Base-by-base conservation (phyloP, 2,113 vertebrate genomes). In the Tichodroma muraria region DNA sequence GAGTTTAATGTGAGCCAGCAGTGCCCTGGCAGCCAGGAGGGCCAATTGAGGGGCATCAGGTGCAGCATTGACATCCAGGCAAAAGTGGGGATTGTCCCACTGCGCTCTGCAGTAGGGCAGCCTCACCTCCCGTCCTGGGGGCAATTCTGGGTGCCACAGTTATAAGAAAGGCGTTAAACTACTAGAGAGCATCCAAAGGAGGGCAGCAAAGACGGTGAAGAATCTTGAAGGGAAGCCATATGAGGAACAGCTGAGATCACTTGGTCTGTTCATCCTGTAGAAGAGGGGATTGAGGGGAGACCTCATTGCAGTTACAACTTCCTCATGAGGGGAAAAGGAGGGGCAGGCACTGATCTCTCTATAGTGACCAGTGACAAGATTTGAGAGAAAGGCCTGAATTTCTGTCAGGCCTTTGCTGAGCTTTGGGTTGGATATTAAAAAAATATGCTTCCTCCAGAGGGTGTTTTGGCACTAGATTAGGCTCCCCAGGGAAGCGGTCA, bases 71-170 rank as follows among this genome's bases (percentile, higher is more conserved):
- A 22, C 53, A 60, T 5, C 17, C 2, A 4, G 53, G 37, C 27
- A 52, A 33, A 14, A 12, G 37, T 68, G 31, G 28, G 33, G 11
- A 37, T 44, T 60, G 14, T 44, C 14, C 38, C 0, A 1, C 27
- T 45, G 63, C 66, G 45, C 38, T 60, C 37, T 33, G 38, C 4
- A 3, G 3, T 59, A 45, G 33, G 8, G 5, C 5, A 3, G 54
- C 27, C 63, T 37, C 45, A 23, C 4, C 22, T 44, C 0, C 0
- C 2, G 8, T 33, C 0, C 17, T 37, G 18, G 6, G 72, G 28
- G 15, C 18, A 77, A 38, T 27, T 77, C 15, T 35, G 17, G 21
- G 27, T 77, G 33, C 8, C 22, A 33, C 1, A 3, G 4, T n/a
- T 35, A 4, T 50, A 66, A 50, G 18, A 44, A 52, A 52, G 31